phyloP scores from a whole-genome alignment of 2,113 vertebrate genomes.

The Cephalopterus ornatus region DNA sequence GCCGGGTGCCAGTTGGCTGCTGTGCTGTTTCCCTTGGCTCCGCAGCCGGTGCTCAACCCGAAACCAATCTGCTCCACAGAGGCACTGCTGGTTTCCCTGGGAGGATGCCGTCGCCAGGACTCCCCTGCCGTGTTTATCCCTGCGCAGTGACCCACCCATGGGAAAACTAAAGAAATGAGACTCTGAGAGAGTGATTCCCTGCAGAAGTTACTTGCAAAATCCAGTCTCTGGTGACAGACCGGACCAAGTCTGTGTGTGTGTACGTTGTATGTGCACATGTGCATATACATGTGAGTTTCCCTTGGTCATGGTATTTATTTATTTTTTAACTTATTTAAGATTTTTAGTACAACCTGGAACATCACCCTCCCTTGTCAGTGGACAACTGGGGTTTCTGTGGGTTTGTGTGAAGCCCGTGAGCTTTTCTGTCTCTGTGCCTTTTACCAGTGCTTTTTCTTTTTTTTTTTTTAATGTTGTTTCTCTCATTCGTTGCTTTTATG shows the following conservation, averaged over 20 bases:
- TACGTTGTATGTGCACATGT: background rate
- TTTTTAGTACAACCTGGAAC: background rate
- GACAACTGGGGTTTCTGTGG: background rate
- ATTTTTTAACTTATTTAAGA: constrained; percentile 9
- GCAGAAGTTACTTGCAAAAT: background rate
- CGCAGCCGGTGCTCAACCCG: background rate
- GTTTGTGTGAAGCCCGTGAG: background rate
- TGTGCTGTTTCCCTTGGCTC: constrained; percentile 38
- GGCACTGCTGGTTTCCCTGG: background rate
- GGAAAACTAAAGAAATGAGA: background rate
- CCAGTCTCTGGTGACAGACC: background rate
- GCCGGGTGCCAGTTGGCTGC: constrained; percentile 21
- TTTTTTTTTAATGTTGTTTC: background rate
- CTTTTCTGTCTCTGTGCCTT: constrained; percentile 61
- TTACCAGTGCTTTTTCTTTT: background rate
- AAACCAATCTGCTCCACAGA: background rate
- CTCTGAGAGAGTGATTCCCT: background rate
- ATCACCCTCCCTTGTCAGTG: background rate
- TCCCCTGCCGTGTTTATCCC: constrained; percentile 10
- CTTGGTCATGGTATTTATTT: constrained; percentile 6
- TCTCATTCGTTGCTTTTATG: background rate
- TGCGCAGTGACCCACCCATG: background rate
- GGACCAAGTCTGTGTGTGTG: background rate
- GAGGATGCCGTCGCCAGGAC: constrained; percentile 22
- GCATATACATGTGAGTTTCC: background rate